Percentiles rank a stretch among this genome's conserved stretches.
These are phyloP conservation scores for Peromyscus polionotus DNA, from an alignment of 2,113 vertebrate genomes.

Conservation along the genomic window DNA sequence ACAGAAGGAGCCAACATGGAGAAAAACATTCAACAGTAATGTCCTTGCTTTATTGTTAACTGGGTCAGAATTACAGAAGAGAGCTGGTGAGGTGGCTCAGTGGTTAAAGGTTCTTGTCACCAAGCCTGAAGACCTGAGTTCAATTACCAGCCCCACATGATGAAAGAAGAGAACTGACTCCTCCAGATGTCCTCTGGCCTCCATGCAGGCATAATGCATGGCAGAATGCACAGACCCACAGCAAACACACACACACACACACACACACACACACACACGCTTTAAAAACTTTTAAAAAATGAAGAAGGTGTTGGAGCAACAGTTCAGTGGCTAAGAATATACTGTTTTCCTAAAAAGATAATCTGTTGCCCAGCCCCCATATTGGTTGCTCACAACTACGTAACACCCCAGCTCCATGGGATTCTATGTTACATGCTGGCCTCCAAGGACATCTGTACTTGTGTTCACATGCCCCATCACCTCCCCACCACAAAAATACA, in stretches of 20 bases:
- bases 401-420: not conserved
- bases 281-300: not conserved
- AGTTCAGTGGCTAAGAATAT: not conserved
- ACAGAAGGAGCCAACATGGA: not conserved
- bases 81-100: not conserved
- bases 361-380: not conserved
- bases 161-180: not conserved
- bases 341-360: not conserved
- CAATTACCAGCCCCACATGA: not conserved
- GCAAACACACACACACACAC: not conserved
- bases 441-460: not conserved
- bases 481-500: not conserved
- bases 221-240: not conserved
- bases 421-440: not conserved
- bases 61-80: not conserved
- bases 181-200: not conserved
- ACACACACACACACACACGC: not conserved
- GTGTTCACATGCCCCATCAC: not conserved
- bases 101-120: not conserved
- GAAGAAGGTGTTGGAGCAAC: not conserved
- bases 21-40: not conserved
- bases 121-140: not conserved
- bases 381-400: not conserved
- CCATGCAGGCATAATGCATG: not conserved
- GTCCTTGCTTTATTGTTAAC: slow-evolving; percentile 15